Conservation (phyloP, 2,113 vertebrate genomes). For the Parus major region DNA sequence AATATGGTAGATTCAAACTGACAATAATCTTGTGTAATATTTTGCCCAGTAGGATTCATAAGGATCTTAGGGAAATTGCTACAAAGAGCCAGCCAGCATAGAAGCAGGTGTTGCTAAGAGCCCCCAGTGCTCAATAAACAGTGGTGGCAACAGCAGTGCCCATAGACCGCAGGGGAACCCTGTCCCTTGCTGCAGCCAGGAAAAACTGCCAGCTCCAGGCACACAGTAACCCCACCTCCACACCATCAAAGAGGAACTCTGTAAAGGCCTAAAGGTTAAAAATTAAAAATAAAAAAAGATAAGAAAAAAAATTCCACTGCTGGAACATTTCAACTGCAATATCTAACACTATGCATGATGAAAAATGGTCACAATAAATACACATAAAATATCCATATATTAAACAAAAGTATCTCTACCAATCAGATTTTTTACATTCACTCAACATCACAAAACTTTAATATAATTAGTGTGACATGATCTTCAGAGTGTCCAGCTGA, state of each 20-base stretch:
- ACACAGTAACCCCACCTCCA: not conserved
- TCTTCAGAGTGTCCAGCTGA: not conserved
- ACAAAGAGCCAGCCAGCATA: not conserved
- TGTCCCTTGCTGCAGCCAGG: not conserved
- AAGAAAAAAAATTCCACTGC: not conserved
- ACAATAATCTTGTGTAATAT: not conserved
- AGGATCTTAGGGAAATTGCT: not conserved
- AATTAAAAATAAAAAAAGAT: not conserved
- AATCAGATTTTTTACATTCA: not conserved
- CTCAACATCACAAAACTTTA: not conserved
- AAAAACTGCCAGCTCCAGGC: not conserved
- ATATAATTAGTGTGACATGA: not conserved
- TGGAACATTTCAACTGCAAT: not conserved
- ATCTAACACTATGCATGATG: not conserved
- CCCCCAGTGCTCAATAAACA: not conserved
- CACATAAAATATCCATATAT: not conserved
- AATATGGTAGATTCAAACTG: not conserved
- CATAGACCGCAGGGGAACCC: accelerated
- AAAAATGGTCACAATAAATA: not conserved
- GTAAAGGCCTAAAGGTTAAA: not conserved
- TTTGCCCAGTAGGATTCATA: not conserved
- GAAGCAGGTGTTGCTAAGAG: not conserved
- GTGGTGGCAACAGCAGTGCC: accelerated
- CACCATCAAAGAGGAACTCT: not conserved
- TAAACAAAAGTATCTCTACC: not conserved